Evolutionary conservation across 2,888 invertebrate genomes (phyloP), one percentile per base, ranked within the genome.

Genomic region (Spodoptera littoralis): DNA sequence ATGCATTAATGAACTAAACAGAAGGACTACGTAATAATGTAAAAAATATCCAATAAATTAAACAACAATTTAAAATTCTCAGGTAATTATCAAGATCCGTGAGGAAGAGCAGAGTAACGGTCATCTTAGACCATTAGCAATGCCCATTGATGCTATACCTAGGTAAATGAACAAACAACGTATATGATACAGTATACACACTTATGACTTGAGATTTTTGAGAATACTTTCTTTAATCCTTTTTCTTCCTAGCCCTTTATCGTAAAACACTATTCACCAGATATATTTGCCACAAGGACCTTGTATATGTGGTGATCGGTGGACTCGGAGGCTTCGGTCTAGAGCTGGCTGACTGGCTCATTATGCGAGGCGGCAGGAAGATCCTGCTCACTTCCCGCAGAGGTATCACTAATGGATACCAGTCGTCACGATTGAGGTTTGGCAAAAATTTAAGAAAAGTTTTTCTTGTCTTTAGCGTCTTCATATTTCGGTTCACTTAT

Each of bases 301-400:
- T 77, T 80, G 93, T 83, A 68, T 95, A 97, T 90, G 83, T 97
- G 0, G 95, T 97, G 5, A 94, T 96, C 1, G 97, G 97, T 11
- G 98, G 99, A 49, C 95, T 99, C 0, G 99, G 99, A 47, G 99
- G 99, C 0, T 98, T 99, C 84, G 99, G 99, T 4, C 92, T 99
- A 52, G 99, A 99, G 88, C 89, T 99, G 52, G 96, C 97, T 0
- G 97, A 98, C 81, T 98, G 98, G 98, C 92, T 99, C 80, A 95
- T 98, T 52, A 88, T 97, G 55, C 95, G 98, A 70, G 98, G 98
- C 0, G 98, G 97, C 0, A 96, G 94, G 76, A 97, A 97, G 73
- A 80, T 99, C 11, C 95, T 98, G 1, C 94, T 99, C 0, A 97
- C 97, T 0, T 98, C 98, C 0, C 96, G 98, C 64, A 95, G 95